Percentiles rank a stretch among this genome's conserved stretches.
These are phyloP conservation scores for Oreortyx pictus DNA, from an alignment of 2,797 vertebrate species.

Conservation along the genomic window DNA sequence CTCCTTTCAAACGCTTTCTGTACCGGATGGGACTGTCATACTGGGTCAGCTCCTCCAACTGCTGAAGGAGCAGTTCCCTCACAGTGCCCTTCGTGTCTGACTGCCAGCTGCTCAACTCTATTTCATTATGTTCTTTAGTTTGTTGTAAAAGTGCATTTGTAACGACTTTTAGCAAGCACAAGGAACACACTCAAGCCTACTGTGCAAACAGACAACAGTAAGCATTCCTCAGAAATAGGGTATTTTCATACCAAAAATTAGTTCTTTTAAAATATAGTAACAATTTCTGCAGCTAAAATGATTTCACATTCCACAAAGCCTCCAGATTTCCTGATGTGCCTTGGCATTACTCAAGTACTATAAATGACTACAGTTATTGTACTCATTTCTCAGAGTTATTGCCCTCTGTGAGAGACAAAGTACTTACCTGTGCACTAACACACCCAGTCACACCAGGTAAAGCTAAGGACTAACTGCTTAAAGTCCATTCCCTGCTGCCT, in stretches of 20 bases:
- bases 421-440: conserved; percentile 10
- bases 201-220: neutral
- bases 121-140: neutral
- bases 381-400: conserved; percentile 36
- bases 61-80: neutral
- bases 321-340: neutral
- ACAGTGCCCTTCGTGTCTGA: neutral
- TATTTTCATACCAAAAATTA: neutral
- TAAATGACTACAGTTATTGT: neutral
- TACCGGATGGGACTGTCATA: neutral
- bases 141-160: neutral
- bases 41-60: neutral
- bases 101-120: neutral
- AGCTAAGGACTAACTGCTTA: conserved; percentile 25
- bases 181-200: neutral
- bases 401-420: conserved; percentile 35
- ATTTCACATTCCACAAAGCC: neutral
- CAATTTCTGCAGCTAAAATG: neutral
- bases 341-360: neutral
- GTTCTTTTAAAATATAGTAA: neutral
- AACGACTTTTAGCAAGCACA: neutral
- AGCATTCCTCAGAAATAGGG: neutral
- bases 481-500: conserved; percentile 33
- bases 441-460: conserved; percentile 33
- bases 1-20: neutral